phyloP scores from a whole-genome alignment of 2,113 vertebrate genomes.

The Hemicordylus capensis region DNA sequence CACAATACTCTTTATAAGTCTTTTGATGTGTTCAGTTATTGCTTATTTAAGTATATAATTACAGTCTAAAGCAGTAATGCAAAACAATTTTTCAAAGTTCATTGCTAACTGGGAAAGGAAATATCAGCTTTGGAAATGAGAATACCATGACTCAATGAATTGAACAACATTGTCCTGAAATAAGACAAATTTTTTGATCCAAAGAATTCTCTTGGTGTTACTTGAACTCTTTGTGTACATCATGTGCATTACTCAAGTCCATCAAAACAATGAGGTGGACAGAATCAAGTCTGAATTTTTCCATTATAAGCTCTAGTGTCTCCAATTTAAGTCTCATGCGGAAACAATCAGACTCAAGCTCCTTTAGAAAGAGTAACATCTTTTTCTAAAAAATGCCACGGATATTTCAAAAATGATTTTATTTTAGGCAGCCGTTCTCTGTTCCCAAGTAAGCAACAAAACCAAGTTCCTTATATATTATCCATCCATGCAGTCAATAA shows the following conservation, averaged over 20 bases:
- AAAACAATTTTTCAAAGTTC: background rate
- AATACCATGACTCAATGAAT: constrained; percentile 11
- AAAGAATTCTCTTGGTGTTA: background rate
- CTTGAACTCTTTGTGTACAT: background rate
- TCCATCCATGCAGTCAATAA: constrained; percentile 35
- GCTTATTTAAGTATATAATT: background rate
- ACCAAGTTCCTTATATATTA: constrained; percentile 54
- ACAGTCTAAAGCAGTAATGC: constrained; percentile 1
- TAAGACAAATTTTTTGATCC: background rate
- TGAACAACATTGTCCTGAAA: constrained; percentile 29
- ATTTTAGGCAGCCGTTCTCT: constrained; percentile 68
- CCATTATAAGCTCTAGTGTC: constrained; percentile 42
- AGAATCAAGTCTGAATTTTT: constrained; percentile 55
- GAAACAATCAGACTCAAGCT: constrained; percentile 45
- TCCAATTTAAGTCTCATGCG: constrained; percentile 31
- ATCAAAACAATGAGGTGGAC: constrained; percentile 22
- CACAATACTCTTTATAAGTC: no score
- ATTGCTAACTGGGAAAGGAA: background rate
- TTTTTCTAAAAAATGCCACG: constrained; percentile 45
- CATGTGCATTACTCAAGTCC: background rate
- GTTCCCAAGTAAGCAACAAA: constrained; percentile 31
- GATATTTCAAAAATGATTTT: constrained; percentile 41
- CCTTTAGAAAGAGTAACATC: no score
- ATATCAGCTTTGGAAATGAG: constrained; percentile 8
- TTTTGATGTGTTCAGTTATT: background rate